Conservation (phyloP, 2,113 vertebrate species). For the Salminus brasiliensis region DNA sequence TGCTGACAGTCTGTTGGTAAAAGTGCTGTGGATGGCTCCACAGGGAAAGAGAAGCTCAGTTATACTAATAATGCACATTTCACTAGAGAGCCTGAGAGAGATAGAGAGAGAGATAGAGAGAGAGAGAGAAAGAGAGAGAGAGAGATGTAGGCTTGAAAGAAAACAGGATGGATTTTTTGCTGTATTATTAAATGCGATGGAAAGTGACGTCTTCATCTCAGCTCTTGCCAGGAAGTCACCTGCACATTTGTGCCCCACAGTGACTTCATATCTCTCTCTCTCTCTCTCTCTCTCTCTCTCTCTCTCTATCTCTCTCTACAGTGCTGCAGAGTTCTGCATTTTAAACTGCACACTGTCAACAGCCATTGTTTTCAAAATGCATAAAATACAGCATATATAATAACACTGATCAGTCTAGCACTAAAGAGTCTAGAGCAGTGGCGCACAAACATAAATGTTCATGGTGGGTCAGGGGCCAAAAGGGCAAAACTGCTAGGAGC, state of each 20-base stretch:
- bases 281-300: slow-evolving; percentile 4
- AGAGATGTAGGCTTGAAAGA: neutral
- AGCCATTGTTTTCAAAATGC: too few species aligned
- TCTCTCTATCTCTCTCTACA: neutral
- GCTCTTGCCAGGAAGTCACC: neutral
- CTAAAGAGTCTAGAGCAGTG: too few species aligned
- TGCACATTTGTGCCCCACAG: neutral
- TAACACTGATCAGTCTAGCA: too few species aligned
- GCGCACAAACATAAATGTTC: too few species aligned
- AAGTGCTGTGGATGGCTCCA: slow-evolving; percentile 26
- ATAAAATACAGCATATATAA: too few species aligned
- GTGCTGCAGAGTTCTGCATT: neutral
- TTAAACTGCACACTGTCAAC: too few species aligned
- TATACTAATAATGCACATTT: slow-evolving; percentile 18
- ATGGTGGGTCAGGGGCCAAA: too few species aligned
- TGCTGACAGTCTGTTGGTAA: neutral
- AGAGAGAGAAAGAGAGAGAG: neutral
- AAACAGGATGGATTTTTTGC: neutral
- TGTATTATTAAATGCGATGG: neutral
- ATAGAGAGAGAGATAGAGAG: neutral
- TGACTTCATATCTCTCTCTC: slow-evolving; percentile 13
- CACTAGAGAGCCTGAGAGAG: neutral
- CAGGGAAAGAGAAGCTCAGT: neutral
- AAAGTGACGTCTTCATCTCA: neutral
- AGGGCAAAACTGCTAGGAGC: too few species aligned